Base-by-base conservation (phyloP, 2,797 vertebrate genomes). In the Hoplostethus atlanticus region DNA sequence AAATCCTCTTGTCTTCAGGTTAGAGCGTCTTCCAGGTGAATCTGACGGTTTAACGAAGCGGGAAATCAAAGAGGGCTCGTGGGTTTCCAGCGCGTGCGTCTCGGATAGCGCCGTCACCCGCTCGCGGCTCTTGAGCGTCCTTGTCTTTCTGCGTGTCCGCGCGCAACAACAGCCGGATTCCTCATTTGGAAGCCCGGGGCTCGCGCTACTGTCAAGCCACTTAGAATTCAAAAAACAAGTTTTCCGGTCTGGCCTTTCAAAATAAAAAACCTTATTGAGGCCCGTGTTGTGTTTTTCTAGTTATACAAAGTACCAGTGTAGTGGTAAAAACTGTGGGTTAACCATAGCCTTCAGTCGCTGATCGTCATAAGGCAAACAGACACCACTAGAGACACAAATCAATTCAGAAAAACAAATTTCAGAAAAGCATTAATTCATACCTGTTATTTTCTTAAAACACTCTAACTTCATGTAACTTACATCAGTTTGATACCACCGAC, bases 151-250 rank as follows among this genome's bases (percentile, higher is more conserved):
- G 65, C 80, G 87, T 73, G 89, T 91, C 88, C 85, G 85, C 86
- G 89, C 87, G 84, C 81, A 85, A 85, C 88, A 86, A 90, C 85
- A 91, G 82, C 84, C 87, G 6, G 54, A 82, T 95, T 95, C 95
- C 94, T 96, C 95, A 95, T 96, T 96, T 95, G 95, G 96, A 96
- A 95, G 95, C 95, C 94, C 64, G 76, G 73, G 80, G 86, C 84
- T 86, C 75, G 82, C 61, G 76, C 84, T 70, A 7, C 76, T 17
- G 81, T 91, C 84, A 92, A 87, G 68, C 44, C 15, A 64, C 47
- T 40, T 65, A 36, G 38, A 76, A 51, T 78, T 17, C 3, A 74
- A 38, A 57, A 21, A 67, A 63, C 68, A 50, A 2, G 36, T 89
- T 84, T 89, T 91, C 90, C 89, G 72, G 88, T 34, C 2, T 54